phyloP scores from a whole-genome alignment of 2,888 invertebrate species.

The Drosophila histrio region DNA sequence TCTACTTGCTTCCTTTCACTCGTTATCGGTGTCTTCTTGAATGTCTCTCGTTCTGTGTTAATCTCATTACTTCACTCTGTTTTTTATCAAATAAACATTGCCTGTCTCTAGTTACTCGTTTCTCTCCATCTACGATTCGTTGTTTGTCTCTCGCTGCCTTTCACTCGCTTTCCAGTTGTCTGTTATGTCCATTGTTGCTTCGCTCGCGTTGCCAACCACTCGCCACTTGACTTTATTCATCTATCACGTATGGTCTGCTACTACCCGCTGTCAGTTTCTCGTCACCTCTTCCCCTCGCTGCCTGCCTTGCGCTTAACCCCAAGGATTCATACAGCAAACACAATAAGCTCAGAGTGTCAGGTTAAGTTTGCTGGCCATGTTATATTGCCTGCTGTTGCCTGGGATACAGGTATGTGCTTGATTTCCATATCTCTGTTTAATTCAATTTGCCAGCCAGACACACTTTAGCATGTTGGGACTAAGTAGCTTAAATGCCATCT shows the following conservation, averaged over 20 bases:
- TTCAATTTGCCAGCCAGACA: constrained; percentile 27
- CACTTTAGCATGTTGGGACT: constrained; percentile 3
- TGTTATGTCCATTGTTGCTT: background rate
- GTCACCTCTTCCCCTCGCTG: background rate
- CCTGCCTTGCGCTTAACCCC: background rate
- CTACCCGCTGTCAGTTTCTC: background rate
- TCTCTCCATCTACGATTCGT: background rate
- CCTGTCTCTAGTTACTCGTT: no score
- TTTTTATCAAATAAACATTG: background rate
- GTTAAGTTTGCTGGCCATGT: background rate
- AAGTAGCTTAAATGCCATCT: constrained; percentile 21
- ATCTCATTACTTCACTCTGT: background rate
- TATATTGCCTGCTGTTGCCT: constrained; percentile 8
- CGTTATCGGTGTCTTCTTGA: background rate
- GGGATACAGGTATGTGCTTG: background rate
- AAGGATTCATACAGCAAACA: background rate
- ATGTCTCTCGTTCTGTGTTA: background rate
- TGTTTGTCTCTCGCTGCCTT: background rate
- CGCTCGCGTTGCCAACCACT: background rate
- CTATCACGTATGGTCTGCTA: background rate
- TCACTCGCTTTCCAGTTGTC: background rate
- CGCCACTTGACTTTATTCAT: background rate
- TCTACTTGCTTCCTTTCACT: background rate
- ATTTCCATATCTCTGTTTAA: constrained; percentile 17
- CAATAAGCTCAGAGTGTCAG: constrained; percentile 5